A percentile compares a stretch with the other conserved stretches of the same genome.
These are phyloP conservation scores for Metallyticus violacea DNA, from an alignment of 2,888 invertebrate species.

Conservation along the genomic window DNA sequence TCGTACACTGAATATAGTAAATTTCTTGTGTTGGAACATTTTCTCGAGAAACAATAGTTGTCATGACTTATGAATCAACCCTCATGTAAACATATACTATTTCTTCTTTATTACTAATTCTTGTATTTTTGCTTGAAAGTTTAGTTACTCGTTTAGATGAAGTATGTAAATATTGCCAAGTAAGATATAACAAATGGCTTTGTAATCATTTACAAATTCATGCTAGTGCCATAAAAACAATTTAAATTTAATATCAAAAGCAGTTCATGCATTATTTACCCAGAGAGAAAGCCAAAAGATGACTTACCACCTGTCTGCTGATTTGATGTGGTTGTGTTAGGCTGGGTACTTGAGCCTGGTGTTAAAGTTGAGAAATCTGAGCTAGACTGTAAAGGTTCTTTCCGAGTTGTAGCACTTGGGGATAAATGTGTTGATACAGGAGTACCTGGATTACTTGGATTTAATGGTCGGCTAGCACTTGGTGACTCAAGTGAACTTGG, in stretches of 20 bases:
- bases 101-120: too few species aligned
- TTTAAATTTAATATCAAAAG: not conserved
- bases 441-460: conserved; percentile 70
- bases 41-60: too few species aligned
- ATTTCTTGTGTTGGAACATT: too few species aligned
- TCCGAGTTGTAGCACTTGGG: conserved; percentile 51
- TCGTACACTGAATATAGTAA: too few species aligned
- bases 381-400: conserved; percentile 37
- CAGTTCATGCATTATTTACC: not conserved
- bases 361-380: conserved; percentile 32
- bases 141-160: too few species aligned
- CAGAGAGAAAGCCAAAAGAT: not conserved
- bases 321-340: conserved; percentile 37
- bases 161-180: too few species aligned
- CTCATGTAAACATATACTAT: too few species aligned
- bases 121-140: too few species aligned
- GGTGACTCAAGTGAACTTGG: conserved; percentile 50
- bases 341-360: conserved; percentile 23
- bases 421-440: conserved; percentile 64
- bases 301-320: conserved; percentile 48
- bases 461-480: conserved; percentile 46
- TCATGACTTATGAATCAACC: too few species aligned
- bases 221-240: not conserved
- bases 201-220: not conserved
- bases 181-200: not conserved